phyloP scores from a whole-genome alignment of 2,113 vertebrate species.

The Bos indicus region DNA sequence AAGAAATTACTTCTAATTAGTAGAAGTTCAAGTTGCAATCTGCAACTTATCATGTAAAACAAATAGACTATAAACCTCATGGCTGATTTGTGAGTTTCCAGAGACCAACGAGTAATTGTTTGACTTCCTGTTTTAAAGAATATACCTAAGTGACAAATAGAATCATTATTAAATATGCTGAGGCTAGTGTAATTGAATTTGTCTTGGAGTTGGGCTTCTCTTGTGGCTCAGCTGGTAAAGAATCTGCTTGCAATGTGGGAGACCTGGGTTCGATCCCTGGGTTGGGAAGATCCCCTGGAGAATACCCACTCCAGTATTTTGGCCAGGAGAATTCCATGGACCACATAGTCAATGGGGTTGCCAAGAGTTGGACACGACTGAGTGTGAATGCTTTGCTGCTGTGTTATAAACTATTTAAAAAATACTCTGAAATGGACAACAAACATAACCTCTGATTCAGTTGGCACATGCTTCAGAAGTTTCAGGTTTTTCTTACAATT shows the following conservation, averaged over 20 bases:
- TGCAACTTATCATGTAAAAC: conserved; percentile 38
- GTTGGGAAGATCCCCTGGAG: background rate
- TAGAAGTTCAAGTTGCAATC: conserved; percentile 37
- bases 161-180: conserved; percentile 35
- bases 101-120: conserved; percentile 35
- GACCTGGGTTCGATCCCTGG: background rate
- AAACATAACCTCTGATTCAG: background rate
- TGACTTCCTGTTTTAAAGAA: conserved; percentile 16
- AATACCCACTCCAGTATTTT: background rate
- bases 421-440: background rate
- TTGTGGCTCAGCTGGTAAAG: background rate
- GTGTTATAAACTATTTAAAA: conserved; percentile 17
- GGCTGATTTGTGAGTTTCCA: conserved; percentile 49
- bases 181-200: conserved; percentile 40
- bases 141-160: conserved; percentile 22
- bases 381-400: background rate
- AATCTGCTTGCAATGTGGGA: background rate
- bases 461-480: conserved; percentile 19
- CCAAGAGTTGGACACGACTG: accelerated
- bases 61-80: conserved; percentile 24
- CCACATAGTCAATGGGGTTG: background rate
- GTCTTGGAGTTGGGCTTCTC: background rate
- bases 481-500: conserved; percentile 47
- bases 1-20: conserved; percentile 45
- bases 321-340: background rate